Evolutionary conservation across 64 coral and sea anemone genomes (phyloP).

Genomic region (Dendronephthya gigantea): DNA sequence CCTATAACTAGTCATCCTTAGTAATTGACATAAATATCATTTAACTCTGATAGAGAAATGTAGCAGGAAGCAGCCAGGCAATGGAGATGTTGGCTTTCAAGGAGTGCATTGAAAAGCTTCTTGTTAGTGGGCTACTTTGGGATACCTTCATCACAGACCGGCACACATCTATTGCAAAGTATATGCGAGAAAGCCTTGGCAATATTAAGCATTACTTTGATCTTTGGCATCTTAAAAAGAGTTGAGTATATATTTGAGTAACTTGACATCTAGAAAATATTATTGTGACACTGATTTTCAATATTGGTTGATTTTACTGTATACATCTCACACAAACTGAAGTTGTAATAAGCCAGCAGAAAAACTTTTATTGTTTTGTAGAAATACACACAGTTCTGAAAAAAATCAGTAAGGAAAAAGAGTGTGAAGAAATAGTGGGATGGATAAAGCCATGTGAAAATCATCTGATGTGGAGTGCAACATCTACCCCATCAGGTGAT

Average conservation of each 20-base stretch:
- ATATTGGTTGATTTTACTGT: no score
- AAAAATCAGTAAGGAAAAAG: not conserved
- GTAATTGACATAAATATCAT: not conserved
- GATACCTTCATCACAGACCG: no score
- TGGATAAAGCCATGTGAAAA: not conserved
- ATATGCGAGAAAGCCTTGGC: no score
- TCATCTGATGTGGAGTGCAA: constrained; percentile 10
- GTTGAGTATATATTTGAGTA: not conserved
- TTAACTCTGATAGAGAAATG: constrained; percentile 13
- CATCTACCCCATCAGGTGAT: not conserved
- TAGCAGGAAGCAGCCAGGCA: constrained; percentile 19
- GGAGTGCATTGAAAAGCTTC: not conserved
- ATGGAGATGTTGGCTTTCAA: constrained; percentile 16
- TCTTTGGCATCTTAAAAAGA: constrained; percentile 11
- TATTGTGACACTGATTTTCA: no score
- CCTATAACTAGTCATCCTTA: no score
- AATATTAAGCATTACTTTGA: no score
- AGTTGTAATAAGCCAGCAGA: not conserved
- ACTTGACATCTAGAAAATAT: no score
- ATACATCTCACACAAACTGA: no score
- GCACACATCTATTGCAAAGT: no score
- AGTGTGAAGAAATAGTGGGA: not conserved
- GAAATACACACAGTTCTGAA: no score
- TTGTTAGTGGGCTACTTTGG: not conserved
- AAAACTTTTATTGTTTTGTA: no score